A percentile compares a stretch with the other conserved stretches of the same genome.
Conservation (phyloP, 2,113 vertebrate genomes). For the Delphinus delphis region DNA sequence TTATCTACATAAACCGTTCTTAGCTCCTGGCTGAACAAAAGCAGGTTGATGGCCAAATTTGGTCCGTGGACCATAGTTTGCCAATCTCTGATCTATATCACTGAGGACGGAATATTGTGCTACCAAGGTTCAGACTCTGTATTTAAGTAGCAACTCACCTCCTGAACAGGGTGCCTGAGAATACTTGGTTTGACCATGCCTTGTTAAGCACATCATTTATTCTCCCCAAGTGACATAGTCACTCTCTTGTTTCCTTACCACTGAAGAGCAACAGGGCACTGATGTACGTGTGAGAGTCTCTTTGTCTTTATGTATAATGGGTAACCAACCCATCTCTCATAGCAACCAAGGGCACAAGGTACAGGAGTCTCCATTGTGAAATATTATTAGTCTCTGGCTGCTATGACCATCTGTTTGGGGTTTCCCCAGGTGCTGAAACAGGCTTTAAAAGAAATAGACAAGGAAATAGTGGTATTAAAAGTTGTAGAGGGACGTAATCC, state of each 20-base stretch:
- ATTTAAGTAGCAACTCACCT: neutral
- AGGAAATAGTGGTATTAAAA: constrained; percentile 3
- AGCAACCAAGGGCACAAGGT: constrained; percentile 34
- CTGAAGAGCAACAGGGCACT: neutral
- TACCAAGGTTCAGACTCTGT: neutral
- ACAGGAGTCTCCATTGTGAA: constrained; percentile 36
- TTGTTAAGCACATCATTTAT: neutral
- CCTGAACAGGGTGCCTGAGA: neutral
- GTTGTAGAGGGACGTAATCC: neutral
- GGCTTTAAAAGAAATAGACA: neutral
- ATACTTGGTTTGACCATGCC: neutral
- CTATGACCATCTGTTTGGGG: neutral
- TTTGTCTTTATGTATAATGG: constrained; percentile 58
- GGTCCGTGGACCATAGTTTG: neutral
- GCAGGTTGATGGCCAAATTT: neutral
- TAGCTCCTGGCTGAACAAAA: neutral
- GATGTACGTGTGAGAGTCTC: constrained; percentile 19
- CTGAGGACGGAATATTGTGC: neutral
- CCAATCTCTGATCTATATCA: neutral
- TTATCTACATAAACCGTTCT: neutral
- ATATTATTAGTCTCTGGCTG: neutral
- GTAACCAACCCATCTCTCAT: neutral
- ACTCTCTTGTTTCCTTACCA: constrained; percentile 43
- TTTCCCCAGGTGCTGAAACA: neutral
- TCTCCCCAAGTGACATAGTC: neutral